Base-by-base conservation (phyloP, 2,113 vertebrate species). In the Eudyptes chrysolophus region DNA sequence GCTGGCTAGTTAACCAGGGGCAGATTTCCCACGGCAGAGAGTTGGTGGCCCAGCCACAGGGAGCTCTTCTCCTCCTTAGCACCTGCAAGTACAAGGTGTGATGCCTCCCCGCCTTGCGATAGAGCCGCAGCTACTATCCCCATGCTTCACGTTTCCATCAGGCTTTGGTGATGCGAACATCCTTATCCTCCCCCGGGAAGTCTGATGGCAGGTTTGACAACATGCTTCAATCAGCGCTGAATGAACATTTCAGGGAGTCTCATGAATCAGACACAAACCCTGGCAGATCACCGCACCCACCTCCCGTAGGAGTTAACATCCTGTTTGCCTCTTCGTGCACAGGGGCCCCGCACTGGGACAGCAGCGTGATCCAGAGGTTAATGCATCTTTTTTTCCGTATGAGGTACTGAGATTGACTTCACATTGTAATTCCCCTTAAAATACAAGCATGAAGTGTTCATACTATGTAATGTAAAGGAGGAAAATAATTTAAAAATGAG, bases 81-180 rank as follows among this genome's bases (percentile, higher is more conserved):
- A 72, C n/a, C 83, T 52, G 38, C 34, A 36, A 16, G 46, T 11
- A n/a, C 32, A 34, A 38, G 52, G 51, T 48, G 20, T 2, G 62
- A 25, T 4, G 57, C n/a, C 60, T 61, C 88, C 70, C 40, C 0
- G 1, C 29, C 18, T 36, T 1, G 11, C 1, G 0, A 22, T 15
- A 46, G 44, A 48, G 29, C 80, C 16, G n/a, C 60, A 69, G 72
- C 84, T 79, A 3, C 86, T 46, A 4, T 52, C 34, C 18, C 38
- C 30, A 1, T 10, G 34, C 42, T 46, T 79, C 61, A 13, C 6
- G 0, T 57, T 86, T 66, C 82, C 65, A 36, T 20, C 54, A 61
- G 90, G n/a, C 57, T 61, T 26, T 34, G 72, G 81, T 14, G 72
- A 55, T 9, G 49, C 17, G 72, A 88, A 91, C 62, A 77, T 68